Evolutionary conservation across 2,888 invertebrate species (phyloP).

Genomic region (Stenurella melanura): DNA sequence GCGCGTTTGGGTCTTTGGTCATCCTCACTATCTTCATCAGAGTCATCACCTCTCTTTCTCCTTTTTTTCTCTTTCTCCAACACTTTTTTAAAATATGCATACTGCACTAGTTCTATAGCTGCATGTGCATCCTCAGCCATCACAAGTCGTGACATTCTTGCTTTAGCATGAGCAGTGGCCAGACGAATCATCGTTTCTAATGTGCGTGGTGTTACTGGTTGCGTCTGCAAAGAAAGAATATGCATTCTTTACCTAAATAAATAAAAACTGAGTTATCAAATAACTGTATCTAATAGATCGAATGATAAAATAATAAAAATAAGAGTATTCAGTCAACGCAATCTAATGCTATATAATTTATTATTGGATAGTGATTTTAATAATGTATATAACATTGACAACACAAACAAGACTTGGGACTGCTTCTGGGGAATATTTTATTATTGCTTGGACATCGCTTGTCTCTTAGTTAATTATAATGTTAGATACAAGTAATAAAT

Average conservation of each 20-base stretch:
- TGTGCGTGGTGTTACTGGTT: constrained; percentile 97
- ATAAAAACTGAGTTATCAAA: not conserved
- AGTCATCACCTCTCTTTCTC: constrained; percentile 74
- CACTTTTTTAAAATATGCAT: constrained; percentile 96
- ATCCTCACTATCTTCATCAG: constrained; percentile 71
- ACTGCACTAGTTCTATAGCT: constrained; percentile 95
- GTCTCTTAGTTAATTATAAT: too few species aligned
- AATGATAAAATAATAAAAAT: too few species aligned
- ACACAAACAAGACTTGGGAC: too few species aligned
- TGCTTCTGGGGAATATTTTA: too few species aligned
- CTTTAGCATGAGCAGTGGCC: constrained; percentile 97
- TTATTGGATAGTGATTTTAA: too few species aligned
- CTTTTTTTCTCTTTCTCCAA: constrained; percentile 86
- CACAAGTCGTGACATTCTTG: constrained; percentile 91
- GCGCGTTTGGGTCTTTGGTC: constrained; percentile 71
- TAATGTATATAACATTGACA: too few species aligned
- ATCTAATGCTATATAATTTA: too few species aligned
- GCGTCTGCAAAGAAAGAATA: constrained; percentile 80
- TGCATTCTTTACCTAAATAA: not conserved
- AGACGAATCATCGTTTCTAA: constrained; percentile 98
- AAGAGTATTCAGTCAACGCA: too few species aligned
- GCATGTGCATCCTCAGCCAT: constrained; percentile 89
- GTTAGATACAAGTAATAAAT: too few species aligned
- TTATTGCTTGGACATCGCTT: too few species aligned
- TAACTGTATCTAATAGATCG: too few species aligned